Evolutionary conservation across 2,797 vertebrate species (phyloP).

Genomic region (Macrochelys suwanniensis): DNA sequence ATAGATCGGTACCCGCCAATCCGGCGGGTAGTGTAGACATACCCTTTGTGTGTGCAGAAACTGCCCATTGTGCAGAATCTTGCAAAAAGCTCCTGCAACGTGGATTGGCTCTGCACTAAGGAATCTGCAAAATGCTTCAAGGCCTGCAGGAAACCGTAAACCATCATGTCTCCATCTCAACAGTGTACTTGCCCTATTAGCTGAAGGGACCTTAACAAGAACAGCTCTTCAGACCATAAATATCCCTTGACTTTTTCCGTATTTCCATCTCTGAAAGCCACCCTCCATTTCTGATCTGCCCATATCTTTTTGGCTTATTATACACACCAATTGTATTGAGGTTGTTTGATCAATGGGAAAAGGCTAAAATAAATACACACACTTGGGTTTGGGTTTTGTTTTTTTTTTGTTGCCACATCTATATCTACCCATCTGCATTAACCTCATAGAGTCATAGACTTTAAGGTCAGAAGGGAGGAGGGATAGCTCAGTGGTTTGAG

Average conservation of each 20-base stretch:
- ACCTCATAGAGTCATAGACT: not conserved
- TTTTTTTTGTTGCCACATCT: not conserved
- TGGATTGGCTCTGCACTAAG: not conserved
- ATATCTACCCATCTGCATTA: not conserved
- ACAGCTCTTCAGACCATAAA: not conserved
- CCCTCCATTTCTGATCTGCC: not conserved
- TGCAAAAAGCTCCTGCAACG: not conserved
- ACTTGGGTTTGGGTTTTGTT: no score
- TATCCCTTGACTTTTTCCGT: not conserved
- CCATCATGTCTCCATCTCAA: conserved; percentile 1
- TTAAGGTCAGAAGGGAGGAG: no score
- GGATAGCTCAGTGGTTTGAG: no score
- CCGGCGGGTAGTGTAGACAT: no score
- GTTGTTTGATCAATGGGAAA: not conserved
- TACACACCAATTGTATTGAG: not conserved
- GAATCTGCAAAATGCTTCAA: not conserved
- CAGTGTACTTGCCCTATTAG: conserved; percentile 50
- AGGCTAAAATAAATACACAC: not conserved
- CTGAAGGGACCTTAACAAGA: not conserved
- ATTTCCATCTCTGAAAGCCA: not conserved
- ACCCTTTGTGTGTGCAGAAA: not conserved
- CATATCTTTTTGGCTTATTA: not conserved
- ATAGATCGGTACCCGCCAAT: no score
- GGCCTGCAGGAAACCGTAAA: not conserved
- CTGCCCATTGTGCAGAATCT: not conserved